phyloP scores from a whole-genome alignment of 2,113 vertebrate species.

The Cinclus cinclus region DNA sequence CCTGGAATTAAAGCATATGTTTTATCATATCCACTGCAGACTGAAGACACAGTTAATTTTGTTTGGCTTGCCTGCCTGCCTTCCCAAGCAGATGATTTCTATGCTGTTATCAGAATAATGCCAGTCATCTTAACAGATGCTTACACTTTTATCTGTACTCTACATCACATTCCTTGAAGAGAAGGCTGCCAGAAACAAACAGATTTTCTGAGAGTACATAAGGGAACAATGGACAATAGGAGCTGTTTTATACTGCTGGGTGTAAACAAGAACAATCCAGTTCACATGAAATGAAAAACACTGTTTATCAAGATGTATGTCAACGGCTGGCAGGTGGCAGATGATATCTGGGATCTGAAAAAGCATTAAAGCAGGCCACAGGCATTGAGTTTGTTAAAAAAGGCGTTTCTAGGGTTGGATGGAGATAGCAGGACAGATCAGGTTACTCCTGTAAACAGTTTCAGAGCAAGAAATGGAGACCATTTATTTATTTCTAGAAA shows the following conservation, averaged over 20 bases:
- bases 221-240: constrained; percentile 52
- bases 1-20: background rate
- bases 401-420: background rate
- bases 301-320: background rate
- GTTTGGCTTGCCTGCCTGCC: background rate
- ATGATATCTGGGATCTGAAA: background rate
- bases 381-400: background rate
- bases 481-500: background rate
- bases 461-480: background rate
- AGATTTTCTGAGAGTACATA: constrained; percentile 28
- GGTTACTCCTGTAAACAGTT: background rate
- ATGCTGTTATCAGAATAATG: background rate
- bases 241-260: background rate
- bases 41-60: background rate
- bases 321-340: background rate
- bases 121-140: constrained; percentile 27
- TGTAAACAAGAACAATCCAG: constrained; percentile 44
- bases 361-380: background rate
- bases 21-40: background rate
- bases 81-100: background rate
- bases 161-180: constrained; percentile 33
- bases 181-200: constrained; percentile 25
- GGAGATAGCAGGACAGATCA: background rate
- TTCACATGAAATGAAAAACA: constrained; percentile 43
- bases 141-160: background rate